Percentiles rank a stretch among this genome's conserved stretches.
Conservation (phyloP, 2,888 invertebrate genomes). For the Cryptocheilus praepositus region DNA sequence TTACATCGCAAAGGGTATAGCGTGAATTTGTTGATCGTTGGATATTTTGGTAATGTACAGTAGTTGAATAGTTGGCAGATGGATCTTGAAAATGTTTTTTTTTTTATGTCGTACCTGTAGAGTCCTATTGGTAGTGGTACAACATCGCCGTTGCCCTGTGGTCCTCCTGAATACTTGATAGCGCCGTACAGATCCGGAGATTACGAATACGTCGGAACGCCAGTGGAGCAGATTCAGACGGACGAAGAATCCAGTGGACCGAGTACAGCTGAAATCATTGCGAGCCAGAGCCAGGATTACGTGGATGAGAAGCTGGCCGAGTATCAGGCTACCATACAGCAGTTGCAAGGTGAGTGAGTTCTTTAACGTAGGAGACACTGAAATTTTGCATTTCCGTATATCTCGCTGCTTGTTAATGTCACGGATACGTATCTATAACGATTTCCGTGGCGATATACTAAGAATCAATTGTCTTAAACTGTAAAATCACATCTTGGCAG, state of each 20-base stretch:
- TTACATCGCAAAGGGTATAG: no score
- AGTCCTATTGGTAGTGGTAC: constrained; percentile 65
- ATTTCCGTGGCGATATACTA: no score
- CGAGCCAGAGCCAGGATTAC: constrained; percentile 95
- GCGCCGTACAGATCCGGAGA: constrained; percentile 78
- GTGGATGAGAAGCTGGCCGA: constrained; percentile 95
- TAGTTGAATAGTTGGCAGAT: no score
- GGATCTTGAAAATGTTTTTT: background rate
- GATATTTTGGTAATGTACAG: no score
- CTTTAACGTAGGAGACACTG: no score
- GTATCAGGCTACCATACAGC: constrained; percentile 93
- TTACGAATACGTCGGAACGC: constrained; percentile 85
- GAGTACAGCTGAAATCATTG: constrained; percentile 93
- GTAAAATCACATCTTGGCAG: no score
- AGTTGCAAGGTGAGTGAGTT: constrained; percentile 80
- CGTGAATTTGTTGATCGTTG: background rate
- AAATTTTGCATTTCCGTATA: no score
- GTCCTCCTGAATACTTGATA: constrained; percentile 72
- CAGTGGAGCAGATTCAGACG: constrained; percentile 84
- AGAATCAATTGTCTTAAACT: no score
- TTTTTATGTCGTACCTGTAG: constrained; percentile 9
- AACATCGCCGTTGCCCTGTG: constrained; percentile 65
- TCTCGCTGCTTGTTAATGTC: no score
- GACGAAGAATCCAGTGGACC: constrained; percentile 87
- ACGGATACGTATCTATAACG: no score